Evolutionary conservation across 2,888 invertebrate genomes (phyloP).

Genomic region (Noctua janthe): DNA sequence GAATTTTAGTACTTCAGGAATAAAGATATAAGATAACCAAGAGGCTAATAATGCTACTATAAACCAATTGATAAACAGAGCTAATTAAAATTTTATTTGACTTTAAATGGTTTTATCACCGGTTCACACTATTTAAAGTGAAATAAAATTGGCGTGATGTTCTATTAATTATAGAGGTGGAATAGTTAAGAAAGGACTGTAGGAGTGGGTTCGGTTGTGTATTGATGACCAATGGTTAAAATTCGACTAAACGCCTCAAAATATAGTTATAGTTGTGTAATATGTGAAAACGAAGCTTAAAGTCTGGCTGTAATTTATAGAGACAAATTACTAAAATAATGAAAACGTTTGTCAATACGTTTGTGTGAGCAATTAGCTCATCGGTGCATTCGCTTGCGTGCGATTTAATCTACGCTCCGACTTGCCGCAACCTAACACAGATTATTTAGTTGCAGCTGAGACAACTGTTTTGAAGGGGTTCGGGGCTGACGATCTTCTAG

Average conservation of each 20-base stretch:
- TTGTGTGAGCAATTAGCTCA: conserved; percentile 64
- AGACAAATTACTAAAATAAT: neutral
- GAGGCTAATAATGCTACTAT: neutral
- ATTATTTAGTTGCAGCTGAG: conserved; percentile 33
- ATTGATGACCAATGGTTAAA: no score
- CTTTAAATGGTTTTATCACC: no score
- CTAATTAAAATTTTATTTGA: no score
- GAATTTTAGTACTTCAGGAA: neutral
- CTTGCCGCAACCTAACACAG: conserved; percentile 59
- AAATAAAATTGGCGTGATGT: no score
- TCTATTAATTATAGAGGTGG: no score
- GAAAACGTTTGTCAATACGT: conserved; percentile 36
- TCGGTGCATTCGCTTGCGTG: conserved; percentile 69
- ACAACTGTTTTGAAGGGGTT: neutral
- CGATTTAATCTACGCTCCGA: conserved; percentile 65
- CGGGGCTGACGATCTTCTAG: neutral
- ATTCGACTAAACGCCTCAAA: no score
- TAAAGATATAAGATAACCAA: neutral
- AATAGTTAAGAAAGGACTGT: no score
- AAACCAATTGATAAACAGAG: neutral
- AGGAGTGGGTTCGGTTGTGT: no score
- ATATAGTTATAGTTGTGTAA: no score
- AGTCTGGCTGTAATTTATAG: neutral
- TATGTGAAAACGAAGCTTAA: neutral
- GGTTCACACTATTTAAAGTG: no score